These are phyloP conservation scores for Sminthopsis crassicaudata DNA, from an alignment of 2,113 vertebrate genomes.

Conservation along the genomic window DNA sequence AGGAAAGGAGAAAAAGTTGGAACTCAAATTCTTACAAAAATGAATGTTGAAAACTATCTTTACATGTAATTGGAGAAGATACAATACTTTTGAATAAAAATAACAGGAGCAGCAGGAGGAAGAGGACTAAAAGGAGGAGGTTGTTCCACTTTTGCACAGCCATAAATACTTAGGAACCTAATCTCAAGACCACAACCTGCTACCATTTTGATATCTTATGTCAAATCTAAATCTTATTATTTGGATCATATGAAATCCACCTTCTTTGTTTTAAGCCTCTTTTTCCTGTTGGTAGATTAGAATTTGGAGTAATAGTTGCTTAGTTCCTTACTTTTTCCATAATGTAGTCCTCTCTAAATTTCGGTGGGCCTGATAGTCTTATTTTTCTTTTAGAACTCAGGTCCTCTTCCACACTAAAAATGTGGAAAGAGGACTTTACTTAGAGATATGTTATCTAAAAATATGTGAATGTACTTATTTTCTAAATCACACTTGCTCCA, in stretches of 20 bases:
- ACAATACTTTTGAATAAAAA: no score
- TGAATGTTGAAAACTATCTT: no score
- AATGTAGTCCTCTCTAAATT: not conserved
- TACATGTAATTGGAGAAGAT: no score
- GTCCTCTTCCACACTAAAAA: not conserved
- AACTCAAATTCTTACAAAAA: no score
- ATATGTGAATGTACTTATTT: not conserved
- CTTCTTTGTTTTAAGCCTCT: not conserved
- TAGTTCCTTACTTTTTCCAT: not conserved
- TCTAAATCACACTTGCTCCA: not conserved
- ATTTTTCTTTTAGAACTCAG: not conserved
- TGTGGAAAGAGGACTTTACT: not conserved
- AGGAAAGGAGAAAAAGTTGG: no score
- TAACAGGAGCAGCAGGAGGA: no score
- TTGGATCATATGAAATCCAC: not conserved
- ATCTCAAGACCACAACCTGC: not conserved
- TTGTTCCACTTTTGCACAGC: not conserved
- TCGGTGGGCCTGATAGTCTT: not conserved
- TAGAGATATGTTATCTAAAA: not conserved
- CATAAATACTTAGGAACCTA: not conserved
- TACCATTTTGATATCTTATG: not conserved
- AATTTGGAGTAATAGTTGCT: not conserved
- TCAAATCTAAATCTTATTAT: not conserved
- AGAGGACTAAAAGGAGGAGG: no score
- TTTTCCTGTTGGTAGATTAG: not conserved